Evolutionary conservation across 2,113 vertebrate species (phyloP), one percentile per base, ranked within the genome.

Genomic region (rabbit (Oryctolagus cuniculus)): DNA sequence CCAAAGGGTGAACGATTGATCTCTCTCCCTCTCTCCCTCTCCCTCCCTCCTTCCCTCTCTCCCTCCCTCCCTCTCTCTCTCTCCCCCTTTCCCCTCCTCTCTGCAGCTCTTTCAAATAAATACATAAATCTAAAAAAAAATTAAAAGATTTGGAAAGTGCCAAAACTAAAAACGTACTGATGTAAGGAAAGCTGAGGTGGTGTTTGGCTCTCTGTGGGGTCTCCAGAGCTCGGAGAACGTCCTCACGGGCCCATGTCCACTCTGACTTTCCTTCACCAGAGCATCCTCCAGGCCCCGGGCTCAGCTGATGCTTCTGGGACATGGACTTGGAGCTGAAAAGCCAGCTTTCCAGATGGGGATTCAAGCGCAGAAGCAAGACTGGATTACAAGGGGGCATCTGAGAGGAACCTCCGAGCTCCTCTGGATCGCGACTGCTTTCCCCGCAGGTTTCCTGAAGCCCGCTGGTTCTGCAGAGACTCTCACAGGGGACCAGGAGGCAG

Each of bases 251-350:
- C 58, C 7, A 2, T 1, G 22, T 69, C 21, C 44, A n/a, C 24
- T 44, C 58, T 21, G 16, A 13, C 51, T 72, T 38, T 51, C 66
- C 24, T 83, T 81, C 31, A 19, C 19, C 15, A 63, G 38, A 3
- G 49, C 21, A 1, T 44, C 63, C 34, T 51, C 90, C 61, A 13
- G 2, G 25, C 55, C 51, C 74, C 70, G 5, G 3, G 70, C 22
- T 75, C 34, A 53, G 70, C 1, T 27, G n/a, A 87, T 89, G 34
- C 38, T 58, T 80, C 53, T 27, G 78, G 63, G 44, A 82, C 36
- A 70, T 27, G n/a, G 92, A 78, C 82, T 88, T 78, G 53, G 82
- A 80, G 31, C n/a, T 27, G 15, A 67, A 61, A 90, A 51, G 36
- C 24, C 5, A 79, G 44, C 17, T 77, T 67, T 61, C 53, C 27